Evolutionary conservation across 2,797 vertebrate species (phyloP).

Genomic region (Geotrypetes seraphini): DNA sequence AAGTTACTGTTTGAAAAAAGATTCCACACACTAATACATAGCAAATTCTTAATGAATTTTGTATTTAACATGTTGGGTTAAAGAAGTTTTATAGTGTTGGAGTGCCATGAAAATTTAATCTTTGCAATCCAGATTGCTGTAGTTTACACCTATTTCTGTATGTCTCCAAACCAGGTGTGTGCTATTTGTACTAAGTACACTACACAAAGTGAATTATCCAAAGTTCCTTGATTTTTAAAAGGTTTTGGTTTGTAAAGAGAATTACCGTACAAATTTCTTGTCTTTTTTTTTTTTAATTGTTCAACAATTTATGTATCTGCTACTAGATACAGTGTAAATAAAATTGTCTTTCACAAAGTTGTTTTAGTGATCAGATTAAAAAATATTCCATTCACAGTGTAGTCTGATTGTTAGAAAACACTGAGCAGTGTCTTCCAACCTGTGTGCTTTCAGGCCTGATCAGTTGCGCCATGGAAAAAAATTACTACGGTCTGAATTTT

Average conservation of each 20-base stretch:
- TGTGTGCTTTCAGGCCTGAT: no score
- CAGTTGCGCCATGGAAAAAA: no score
- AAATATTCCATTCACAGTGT: no score
- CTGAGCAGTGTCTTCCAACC: no score
- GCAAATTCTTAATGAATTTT: slow-evolving; percentile 41
- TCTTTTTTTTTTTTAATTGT: slow-evolving; percentile 94
- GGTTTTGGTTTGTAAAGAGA: slow-evolving; percentile 70
- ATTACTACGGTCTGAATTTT: no score
- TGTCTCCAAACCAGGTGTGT: slow-evolving; percentile 52
- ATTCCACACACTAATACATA: slow-evolving; percentile 30
- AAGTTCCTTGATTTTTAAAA: slow-evolving; percentile 76
- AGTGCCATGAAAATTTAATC: slow-evolving; percentile 66
- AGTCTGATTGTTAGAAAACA: no score
- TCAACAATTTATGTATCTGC: slow-evolving; percentile 91
- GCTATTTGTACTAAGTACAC: slow-evolving; percentile 48
- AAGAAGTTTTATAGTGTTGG: slow-evolving; percentile 58
- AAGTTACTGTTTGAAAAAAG: slow-evolving; percentile 31
- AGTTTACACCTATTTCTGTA: slow-evolving; percentile 76
- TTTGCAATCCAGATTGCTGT: slow-evolving; percentile 75
- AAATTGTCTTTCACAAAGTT: slow-evolving; percentile 80
- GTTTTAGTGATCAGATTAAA: no score
- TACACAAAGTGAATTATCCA: slow-evolving; percentile 71
- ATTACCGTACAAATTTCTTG: slow-evolving; percentile 92
- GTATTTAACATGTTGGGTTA: slow-evolving; percentile 31
- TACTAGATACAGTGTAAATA: slow-evolving; percentile 90